Evolutionary conservation across 2,888 invertebrate genomes (phyloP).

Genomic region (Parnassius mnemosyne): DNA sequence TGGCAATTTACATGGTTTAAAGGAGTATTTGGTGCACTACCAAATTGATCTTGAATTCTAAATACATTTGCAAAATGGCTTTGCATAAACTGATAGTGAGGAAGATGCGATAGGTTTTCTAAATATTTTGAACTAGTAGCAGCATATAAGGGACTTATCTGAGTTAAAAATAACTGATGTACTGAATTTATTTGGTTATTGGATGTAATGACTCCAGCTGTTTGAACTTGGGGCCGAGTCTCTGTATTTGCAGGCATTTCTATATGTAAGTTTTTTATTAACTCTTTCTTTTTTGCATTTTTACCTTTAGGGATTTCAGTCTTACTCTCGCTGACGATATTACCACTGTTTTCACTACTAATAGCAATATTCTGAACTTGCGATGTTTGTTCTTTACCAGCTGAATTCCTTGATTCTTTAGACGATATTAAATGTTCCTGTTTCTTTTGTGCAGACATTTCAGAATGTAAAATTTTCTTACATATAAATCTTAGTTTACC

Average conservation of each 20-base stretch:
- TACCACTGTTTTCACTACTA: constrained; percentile 1
- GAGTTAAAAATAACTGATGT: constrained; percentile 53
- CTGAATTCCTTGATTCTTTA: background rate
- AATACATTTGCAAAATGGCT: constrained; percentile 30
- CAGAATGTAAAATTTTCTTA: background rate
- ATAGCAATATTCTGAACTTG: background rate
- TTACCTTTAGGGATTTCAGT: constrained; percentile 42
- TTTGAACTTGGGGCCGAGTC: constrained; percentile 32
- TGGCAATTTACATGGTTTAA: constrained; percentile 23
- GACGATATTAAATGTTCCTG: background rate
- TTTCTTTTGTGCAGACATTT: background rate
- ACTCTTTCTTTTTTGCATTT: constrained; percentile 57
- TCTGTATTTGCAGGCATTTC: constrained; percentile 43
- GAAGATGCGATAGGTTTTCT: constrained; percentile 63
- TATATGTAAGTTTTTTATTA: constrained; percentile 47
- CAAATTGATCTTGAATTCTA: constrained; percentile 23
- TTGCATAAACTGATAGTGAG: constrained; percentile 57
- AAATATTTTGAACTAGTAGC: constrained; percentile 58
- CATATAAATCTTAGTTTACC: background rate
- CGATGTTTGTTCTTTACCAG: background rate
- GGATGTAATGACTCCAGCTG: constrained; percentile 30
- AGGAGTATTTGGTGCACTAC: constrained; percentile 35
- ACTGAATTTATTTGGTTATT: constrained; percentile 37
- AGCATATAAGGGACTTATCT: constrained; percentile 55
- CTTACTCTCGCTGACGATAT: background rate